phyloP scores from a whole-genome alignment of 2,797 vertebrate genomes.

The Tapirus indicus region DNA sequence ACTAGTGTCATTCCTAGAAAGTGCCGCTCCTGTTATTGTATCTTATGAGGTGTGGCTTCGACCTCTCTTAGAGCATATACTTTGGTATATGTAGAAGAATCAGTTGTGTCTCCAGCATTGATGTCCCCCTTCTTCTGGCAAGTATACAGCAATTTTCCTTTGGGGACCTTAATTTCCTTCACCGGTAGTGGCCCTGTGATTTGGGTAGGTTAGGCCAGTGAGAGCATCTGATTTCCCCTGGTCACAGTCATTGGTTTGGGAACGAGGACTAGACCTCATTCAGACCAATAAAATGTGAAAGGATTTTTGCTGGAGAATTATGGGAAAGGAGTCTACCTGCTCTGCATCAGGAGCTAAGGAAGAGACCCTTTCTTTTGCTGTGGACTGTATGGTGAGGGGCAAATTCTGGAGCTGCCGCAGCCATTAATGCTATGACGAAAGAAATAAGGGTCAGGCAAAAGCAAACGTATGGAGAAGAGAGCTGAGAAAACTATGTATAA shows the following conservation, averaged over 20 bases:
- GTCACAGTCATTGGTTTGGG: background rate
- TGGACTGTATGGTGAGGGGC: background rate
- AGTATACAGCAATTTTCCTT: background rate
- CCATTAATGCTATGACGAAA: background rate
- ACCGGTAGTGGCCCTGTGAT: background rate
- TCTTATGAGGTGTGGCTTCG: background rate
- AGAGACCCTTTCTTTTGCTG: background rate
- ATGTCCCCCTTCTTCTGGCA: background rate
- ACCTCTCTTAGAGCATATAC: background rate
- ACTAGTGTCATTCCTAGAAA: background rate
- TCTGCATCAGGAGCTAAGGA: background rate
- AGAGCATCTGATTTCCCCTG: background rate
- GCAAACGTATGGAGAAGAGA: background rate
- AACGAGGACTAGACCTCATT: background rate
- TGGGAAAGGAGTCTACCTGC: background rate
- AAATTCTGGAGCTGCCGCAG: background rate
- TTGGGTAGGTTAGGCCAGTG: background rate
- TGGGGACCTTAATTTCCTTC: background rate
- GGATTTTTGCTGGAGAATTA: background rate
- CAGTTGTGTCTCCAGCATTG: background rate
- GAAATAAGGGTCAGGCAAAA: background rate
- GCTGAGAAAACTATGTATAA: background rate
- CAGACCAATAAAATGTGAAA: background rate
- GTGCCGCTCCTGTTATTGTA: background rate
- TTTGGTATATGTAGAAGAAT: background rate